Percentiles rank a stretch among this genome's conserved stretches.
Evolutionary conservation across 1,140 invertebrate genomes (phyloP).

Genomic region (Fragariocoptes setiger): DNA sequence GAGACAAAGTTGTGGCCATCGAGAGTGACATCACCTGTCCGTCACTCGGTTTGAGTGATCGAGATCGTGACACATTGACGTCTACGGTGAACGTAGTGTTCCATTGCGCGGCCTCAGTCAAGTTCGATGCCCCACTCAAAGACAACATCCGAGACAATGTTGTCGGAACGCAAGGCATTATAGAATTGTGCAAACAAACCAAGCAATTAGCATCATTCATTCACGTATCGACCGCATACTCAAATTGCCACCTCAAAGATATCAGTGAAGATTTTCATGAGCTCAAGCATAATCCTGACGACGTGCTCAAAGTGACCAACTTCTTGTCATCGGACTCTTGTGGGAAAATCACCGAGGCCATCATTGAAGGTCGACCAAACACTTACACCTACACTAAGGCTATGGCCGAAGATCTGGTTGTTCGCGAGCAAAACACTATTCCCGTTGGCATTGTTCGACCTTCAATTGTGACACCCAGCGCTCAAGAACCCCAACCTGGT

Average conservation of each 20-base stretch:
- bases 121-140: constrained; percentile 84
- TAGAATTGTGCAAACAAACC: constrained; percentile 16
- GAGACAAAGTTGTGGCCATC: constrained; percentile 59
- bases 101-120: constrained; percentile 90
- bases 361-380: constrained; percentile 36
- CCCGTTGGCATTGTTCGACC: constrained; percentile 56
- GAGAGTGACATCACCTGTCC: constrained; percentile 62
- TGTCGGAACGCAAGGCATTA: constrained; percentile 45
- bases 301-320: constrained; percentile 10
- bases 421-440: constrained; percentile 27
- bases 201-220: constrained; percentile 10
- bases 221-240: constrained; percentile 14
- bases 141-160: constrained; percentile 46
- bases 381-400: constrained; percentile 58
- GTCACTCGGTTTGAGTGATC: constrained; percentile 45
- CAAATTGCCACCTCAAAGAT: constrained; percentile 24
- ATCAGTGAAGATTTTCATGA: constrained; percentile 33
- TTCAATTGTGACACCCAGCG: constrained; percentile 68
- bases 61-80: constrained; percentile 34
- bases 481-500: constrained; percentile 45
- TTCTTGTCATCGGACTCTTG: constrained; percentile 41
- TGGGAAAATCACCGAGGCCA: constrained; percentile 33
- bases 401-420: constrained; percentile 37
- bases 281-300: constrained; percentile 4
- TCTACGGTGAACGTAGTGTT: constrained; percentile 61